Base-by-base conservation (phyloP, 2,797 vertebrate genomes). In the Helarctos malayanus region DNA sequence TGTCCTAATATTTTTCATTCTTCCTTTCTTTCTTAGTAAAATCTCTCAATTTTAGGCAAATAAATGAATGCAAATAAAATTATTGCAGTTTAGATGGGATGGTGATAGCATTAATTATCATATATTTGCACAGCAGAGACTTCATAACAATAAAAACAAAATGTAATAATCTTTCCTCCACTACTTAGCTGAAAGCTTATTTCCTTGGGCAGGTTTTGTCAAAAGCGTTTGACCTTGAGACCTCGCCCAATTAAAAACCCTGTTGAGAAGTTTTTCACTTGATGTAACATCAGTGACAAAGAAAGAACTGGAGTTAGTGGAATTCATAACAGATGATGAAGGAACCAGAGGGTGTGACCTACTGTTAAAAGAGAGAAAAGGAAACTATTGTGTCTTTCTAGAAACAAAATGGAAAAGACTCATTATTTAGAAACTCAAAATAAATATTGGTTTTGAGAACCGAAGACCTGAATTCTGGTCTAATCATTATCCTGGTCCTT, bases 301-400 rank as follows among this genome's bases (percentile, higher is more conserved):
- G 57, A 75, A 63, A 68, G 29, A 41, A 83, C 78, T 41, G 47
- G 21, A 56, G 68, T 61, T 76, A 47, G n/a, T 76, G 52, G 49
- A 80, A 93, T 93, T 93, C 45, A 57, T 65, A 91, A 84, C 32
- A 71, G 76, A 87, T 25, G n/a, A 88, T 59, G 27, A 59, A 85
- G 93, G 78, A 83, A n/a, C 19, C 13, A 2, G 29, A 63, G 35
- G 52, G 32, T 35, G n/a, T 94, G 82, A 63, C 54, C 78, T 93
- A 68, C 59, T 73, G 47, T n/a, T 45, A 82, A 81, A 49, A 90
- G 15, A 84, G 35, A 78, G 35, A 56, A 83, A 76, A 95, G 65
- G n/a, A 80, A 93, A 90, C 38, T 35, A 47, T 21, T 59, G 35
- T 87, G 45, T 79, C 49, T 94, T 88, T 91, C 27, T 79, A 79